Conservation (phyloP, 2,113 vertebrate genomes). For the Phrynosoma platyrhinos region DNA sequence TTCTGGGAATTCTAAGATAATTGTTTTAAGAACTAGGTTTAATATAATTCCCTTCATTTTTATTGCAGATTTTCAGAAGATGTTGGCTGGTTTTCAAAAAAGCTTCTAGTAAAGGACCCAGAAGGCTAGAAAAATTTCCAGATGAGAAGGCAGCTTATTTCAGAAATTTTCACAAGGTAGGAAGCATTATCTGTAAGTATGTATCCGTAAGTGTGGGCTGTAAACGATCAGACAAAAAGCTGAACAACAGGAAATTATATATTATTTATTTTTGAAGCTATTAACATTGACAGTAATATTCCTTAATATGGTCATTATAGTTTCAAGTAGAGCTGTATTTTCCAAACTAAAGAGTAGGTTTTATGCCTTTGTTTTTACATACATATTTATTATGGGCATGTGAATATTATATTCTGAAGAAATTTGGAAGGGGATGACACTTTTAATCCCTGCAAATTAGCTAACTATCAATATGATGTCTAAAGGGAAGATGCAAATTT, state of each 20-base stretch:
- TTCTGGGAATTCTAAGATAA: not conserved
- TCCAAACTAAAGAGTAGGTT: not conserved
- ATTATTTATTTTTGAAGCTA: not conserved
- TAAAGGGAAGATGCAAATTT: not conserved
- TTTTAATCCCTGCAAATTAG: not conserved
- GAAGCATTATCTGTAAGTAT: not conserved
- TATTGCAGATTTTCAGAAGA: constrained; percentile 93
- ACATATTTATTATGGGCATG: not conserved
- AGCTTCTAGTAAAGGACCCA: constrained; percentile 97
- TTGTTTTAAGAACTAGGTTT: constrained; percentile 24
- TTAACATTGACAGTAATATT: constrained; percentile 5
- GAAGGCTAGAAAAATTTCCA: constrained; percentile 97
- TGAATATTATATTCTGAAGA: constrained; percentile 1
- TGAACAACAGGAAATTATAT: not conserved
- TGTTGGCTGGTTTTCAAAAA: constrained; percentile 99
- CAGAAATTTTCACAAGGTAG: constrained; percentile 97
- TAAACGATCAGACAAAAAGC: not conserved
- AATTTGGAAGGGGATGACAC: not conserved
- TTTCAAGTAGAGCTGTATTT: not conserved
- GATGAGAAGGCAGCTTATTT: constrained; percentile 99
- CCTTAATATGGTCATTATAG: not conserved
- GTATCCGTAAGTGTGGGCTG: not conserved
- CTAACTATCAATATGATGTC: not conserved
- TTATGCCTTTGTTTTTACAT: not conserved
- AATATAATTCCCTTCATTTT: constrained; percentile 61